Evolutionary conservation across 2,797 vertebrate species (phyloP), one percentile per base, ranked within the genome.

Genomic region (Dipus sagitta): DNA sequence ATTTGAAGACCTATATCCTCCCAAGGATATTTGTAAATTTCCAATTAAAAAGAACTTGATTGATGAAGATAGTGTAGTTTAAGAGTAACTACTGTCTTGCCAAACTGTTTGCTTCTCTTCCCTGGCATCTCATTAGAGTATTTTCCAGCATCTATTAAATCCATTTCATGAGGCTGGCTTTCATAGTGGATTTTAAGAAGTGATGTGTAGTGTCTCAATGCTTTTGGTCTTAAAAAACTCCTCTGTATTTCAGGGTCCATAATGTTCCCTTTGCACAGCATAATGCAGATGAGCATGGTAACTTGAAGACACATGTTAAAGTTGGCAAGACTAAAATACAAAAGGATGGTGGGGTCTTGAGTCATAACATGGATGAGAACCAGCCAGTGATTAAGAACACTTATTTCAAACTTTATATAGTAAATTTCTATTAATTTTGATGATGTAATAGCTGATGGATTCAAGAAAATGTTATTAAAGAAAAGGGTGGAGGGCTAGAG

Each of bases 101-200:
- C 94, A 92, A 91, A 62, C 26, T 38, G 70, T 32, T 86, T 28
- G 71, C 2, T 76, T 90, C 64, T 67, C 62, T 86, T 80, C 75
- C 64, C 78, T 60, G 38, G n/a, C 52, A n/a, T 58, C 17, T 3
- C 64, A 17, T 60, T 76, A 38, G n/a, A 62, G 26, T 52, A 0
- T 65, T 77, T 91, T 71, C 88, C 38, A 76, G 60, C 6, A 34
- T 93, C 88, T 68, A 4, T 83, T 86, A 90, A 76, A 60, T 86
- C 67, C 26, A 12, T 52, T 65, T 78, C 20, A 77, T 32, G 64
- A 34, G 17, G 68, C 68, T 83, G 47, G 32, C 28, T 90, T 83
- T 75, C n/a, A 30, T 24, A 24, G 68, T 84, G n/a, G 32, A 67
- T 47, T 84, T 64, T 79, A 71, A 85, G 65, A 78, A 76, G 54